Evolutionary conservation across 2,888 invertebrate species (phyloP), one percentile per base, ranked within the genome.

Genomic region (Caenorhabditis becei): DNA sequence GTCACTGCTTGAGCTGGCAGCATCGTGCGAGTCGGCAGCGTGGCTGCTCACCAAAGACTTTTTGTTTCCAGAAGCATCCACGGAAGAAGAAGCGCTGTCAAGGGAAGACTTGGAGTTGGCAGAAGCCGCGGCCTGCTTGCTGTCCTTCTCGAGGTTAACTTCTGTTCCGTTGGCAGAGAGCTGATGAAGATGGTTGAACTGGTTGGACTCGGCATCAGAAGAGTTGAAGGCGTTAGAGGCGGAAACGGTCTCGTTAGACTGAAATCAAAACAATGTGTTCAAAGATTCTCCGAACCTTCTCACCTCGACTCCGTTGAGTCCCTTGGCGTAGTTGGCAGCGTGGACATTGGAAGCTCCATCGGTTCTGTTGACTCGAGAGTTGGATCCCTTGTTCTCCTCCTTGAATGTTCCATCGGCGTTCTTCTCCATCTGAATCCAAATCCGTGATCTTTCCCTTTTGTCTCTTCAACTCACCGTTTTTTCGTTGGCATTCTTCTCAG

Each of bases 131-230:
- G 53, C 41, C 28, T 75, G 75, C 24, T 47, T 66, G 59, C 75
- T 75, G n/a, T 75, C 75, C 61, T 75, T 75, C 11, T 26, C 20
- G 26, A 54, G 56, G 0, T 1, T 10, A 18, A 66, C 24, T 3
- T 24, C 44, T 0, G 75, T 53, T 66, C 75, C 75, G 24, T 75
- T 75, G 23, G 75, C 75, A 4, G 20, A 16, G 11, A 32, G 51
- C 24, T 59, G 41, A n/a, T 61, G 18, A 1, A 75, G 61, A 54
- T 61, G 66, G n/a, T 75, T 20, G 44, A 53, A 66, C 47, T 75
- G 75, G 24, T 59, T 53, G 44, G 75, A 75, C 49, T 65, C 75
- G 18, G 59, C 75, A n/a, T 75, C 66, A 2, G 75, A 75, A 1
- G 75, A 61, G 53, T 75, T 75, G 75, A 32, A 75, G n/a, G 75